Conservation (phyloP, 1,140 invertebrate genomes). For the Mycetomoellerius zeteki region DNA sequence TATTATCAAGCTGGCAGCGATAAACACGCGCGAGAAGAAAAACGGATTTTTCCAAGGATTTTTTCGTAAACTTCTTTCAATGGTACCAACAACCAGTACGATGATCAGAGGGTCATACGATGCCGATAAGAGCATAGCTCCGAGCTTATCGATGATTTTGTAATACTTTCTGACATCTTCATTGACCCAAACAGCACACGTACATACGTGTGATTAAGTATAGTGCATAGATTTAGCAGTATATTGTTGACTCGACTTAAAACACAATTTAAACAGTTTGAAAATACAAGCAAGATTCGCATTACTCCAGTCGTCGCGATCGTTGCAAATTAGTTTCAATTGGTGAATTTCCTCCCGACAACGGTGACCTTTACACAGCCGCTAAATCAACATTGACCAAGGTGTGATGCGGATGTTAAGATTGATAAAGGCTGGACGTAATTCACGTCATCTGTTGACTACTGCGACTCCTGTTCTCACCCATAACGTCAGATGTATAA, state of each 20-base stretch:
- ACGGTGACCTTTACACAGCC: background rate
- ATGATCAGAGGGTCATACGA: conserved; percentile 27
- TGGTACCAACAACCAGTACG: background rate
- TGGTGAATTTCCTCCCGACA: background rate
- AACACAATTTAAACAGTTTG: conserved; percentile 4
- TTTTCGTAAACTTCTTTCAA: background rate
- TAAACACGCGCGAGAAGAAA: conserved; percentile 2
- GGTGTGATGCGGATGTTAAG: conserved; percentile 68
- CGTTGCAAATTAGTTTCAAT: conserved; percentile 28
- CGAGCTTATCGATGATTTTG: conserved; percentile 79
- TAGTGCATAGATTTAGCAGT: background rate
- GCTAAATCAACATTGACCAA: conserved; percentile 25
- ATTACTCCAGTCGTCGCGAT: conserved; percentile 25
- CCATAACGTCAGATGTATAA: conserved; percentile 58
- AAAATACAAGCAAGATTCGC: conserved; percentile 5
- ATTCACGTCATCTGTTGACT: conserved; percentile 37
- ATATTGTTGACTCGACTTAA: background rate
- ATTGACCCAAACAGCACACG: conserved; percentile 34
- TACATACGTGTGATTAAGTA: background rate
- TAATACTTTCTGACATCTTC: conserved; percentile 72
- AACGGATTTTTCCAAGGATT: background rate
- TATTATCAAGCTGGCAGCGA: background rate
- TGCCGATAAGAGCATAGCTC: conserved; percentile 52
- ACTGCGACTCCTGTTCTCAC: background rate
- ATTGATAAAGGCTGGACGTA: conserved; percentile 45